Evolutionary conservation across 2,888 invertebrate genomes (phyloP).

Genomic region (Ornithoptera priamus): DNA sequence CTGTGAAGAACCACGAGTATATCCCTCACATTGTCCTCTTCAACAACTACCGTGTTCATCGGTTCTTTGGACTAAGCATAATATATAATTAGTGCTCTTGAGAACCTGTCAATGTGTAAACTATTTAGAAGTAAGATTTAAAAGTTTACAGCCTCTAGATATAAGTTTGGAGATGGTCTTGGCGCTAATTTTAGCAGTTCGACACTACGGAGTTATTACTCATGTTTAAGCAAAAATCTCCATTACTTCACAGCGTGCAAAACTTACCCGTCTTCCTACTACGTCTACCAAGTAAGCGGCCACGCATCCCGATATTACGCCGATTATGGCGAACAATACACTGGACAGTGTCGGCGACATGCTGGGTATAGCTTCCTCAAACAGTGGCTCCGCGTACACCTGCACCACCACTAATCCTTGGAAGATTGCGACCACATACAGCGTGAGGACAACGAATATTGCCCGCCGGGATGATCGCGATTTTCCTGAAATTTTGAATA

Average conservation of each 20-base stretch:
- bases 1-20: too few relatives aligned
- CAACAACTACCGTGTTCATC: too few relatives aligned
- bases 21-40: too few relatives aligned
- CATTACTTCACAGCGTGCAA: background rate
- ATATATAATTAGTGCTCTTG: too few relatives aligned
- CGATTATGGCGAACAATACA: conserved; percentile 46
- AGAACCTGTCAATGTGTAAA: too few relatives aligned
- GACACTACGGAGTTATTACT: too few relatives aligned
- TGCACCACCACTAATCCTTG: conserved; percentile 59
- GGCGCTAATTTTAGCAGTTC: too few relatives aligned
- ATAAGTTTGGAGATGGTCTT: too few relatives aligned
- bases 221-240: too few relatives aligned
- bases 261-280: conserved; percentile 5
- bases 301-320: conserved; percentile 39
- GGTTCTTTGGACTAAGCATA: too few relatives aligned
- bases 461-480: conserved; percentile 51
- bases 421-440: conserved; percentile 50
- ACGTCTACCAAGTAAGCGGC: conserved; percentile 27
- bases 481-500: conserved; percentile 44
- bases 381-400: conserved; percentile 60
- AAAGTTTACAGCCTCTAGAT: too few relatives aligned
- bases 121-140: too few relatives aligned
- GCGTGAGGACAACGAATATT: conserved; percentile 40
- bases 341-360: conserved; percentile 51
- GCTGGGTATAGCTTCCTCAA: conserved; percentile 50